Percentiles rank a stretch among this genome's conserved stretches.
phyloP scores from a whole-genome alignment of 2,113 vertebrate genomes.

The Hylia prasina region DNA sequence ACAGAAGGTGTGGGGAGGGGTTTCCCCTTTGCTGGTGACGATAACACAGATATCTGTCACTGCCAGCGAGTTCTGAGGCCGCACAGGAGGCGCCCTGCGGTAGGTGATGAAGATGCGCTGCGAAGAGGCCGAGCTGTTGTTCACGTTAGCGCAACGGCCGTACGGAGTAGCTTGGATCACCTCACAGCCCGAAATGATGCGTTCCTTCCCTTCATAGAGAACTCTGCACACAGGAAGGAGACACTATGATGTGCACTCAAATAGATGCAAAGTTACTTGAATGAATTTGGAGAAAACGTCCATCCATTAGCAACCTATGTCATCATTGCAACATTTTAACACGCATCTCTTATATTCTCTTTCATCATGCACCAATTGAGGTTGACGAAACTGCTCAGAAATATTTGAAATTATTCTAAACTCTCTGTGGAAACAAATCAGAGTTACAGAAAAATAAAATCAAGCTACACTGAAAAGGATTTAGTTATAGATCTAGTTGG shows the following conservation, averaged over 20 bases:
- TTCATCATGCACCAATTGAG: not conserved
- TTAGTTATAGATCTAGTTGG: not conserved
- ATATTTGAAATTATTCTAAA: not conserved
- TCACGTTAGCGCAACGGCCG: slow-evolving; percentile 95
- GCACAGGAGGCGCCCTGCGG: slow-evolving; percentile 79
- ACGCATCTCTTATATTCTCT: not conserved
- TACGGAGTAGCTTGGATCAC: slow-evolving; percentile 94
- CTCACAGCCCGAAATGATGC: slow-evolving; percentile 91
- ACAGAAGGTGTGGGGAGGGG: slow-evolving; percentile 95
- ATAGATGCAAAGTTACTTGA: not conserved
- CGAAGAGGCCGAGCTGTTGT: slow-evolving; percentile 92
- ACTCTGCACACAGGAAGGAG: slow-evolving; percentile 72
- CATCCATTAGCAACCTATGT: not conserved
- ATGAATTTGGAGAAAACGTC: not conserved
- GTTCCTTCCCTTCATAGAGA: slow-evolving; percentile 93
- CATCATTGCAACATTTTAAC: not conserved
- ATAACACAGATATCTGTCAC: slow-evolving; percentile 98
- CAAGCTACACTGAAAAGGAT: not conserved
- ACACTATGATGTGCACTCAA: not conserved
- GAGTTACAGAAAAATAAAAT: not conserved
- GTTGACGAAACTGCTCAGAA: not conserved
- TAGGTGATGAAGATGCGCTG: slow-evolving; percentile 96
- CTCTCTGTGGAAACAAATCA: not conserved
- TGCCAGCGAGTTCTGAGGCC: slow-evolving; percentile 91
- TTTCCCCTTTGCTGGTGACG: slow-evolving; percentile 93